Base-by-base conservation (phyloP, 2,888 invertebrate genomes). In the Drosophila prostipennis region DNA sequence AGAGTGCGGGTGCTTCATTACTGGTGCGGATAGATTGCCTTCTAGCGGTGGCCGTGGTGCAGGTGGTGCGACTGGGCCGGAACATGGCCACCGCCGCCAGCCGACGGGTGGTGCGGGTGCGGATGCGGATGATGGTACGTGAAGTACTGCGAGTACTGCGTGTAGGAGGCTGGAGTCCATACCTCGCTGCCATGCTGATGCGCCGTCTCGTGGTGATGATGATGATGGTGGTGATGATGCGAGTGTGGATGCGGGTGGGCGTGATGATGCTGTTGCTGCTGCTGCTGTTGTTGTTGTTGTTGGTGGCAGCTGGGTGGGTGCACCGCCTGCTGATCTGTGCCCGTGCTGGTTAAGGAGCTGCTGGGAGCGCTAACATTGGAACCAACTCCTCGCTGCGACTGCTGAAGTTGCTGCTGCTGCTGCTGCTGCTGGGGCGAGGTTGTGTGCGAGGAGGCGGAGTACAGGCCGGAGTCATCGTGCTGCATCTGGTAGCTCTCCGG, bases 71-170 rank as follows among this genome's bases (percentile, higher is more conserved):
- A 90, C 90, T 92, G 82, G 65, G 77, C 71, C 60, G 70, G 71
- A 55, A 49, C 77, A 48, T 63, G 79, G 63, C 57, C 69, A 42
- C 52, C 54, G 65, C 77, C 51, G 37, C 79, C 74, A 43, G 74
- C 78, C 42, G 74, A 39, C 58, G 73, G 57, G 85, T 92, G 92
- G 77, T 77, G 73, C 61, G 73, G 49, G 88, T 92, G 92, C 71
- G 83, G 89, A 78, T 91, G 91, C 73, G 80, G 73, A 77, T 87
- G 91, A 91, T 94, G 94, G 92, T 94, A 94, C 91, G 94, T 93
- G 93, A 94, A 94, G 93, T 94, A 94, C 93, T 94, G 94, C 89
- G 91, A 91, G 92, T 94, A 94, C 93, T 94, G 93, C 92, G 93
- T 93, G 92, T 94, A 92, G 77, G 91, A 90, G 82, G 92, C 92